phyloP scores from a whole-genome alignment of 2,888 invertebrate species.

The Xestia c-nigrum region DNA sequence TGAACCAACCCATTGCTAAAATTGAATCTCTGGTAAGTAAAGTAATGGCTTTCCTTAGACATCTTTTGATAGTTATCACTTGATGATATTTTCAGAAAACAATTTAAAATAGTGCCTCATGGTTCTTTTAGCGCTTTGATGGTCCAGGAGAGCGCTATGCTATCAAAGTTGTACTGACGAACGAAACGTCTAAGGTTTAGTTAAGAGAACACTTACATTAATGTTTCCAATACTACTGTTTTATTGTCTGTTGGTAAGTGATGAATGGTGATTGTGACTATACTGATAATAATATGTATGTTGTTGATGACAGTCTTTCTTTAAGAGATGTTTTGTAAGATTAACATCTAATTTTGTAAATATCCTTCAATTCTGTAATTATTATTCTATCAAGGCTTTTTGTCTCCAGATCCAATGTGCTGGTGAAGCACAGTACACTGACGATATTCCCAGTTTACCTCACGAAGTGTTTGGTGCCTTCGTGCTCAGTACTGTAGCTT shows the following conservation, averaged over 20 bases:
- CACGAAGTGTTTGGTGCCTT: constrained; percentile 92
- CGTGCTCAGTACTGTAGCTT: constrained; percentile 86
- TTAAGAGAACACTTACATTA: not conserved
- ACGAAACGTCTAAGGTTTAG: not conserved
- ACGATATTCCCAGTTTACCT: constrained; percentile 90
- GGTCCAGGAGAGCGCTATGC: not conserved
- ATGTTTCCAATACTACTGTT: not conserved
- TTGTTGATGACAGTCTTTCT: no score
- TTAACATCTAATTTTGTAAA: no score
- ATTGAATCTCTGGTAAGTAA: constrained; percentile 81
- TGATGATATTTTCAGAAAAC: not conserved
- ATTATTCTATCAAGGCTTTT: no score
- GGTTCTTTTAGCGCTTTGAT: not conserved
- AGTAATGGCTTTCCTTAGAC: not conserved
- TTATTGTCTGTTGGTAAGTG: no score
- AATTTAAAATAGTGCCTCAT: not conserved
- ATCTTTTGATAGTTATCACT: not conserved
- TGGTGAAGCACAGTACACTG: constrained; percentile 92
- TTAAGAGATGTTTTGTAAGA: no score
- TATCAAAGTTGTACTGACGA: not conserved
- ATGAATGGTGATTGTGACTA: no score
- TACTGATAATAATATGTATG: no score
- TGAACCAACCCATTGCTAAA: constrained; percentile 91
- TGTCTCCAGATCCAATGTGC: constrained; percentile 88
- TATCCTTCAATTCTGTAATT: no score